Percentiles rank a stretch among this genome's conserved stretches.
Evolutionary conservation across 2,888 invertebrate genomes (phyloP).

Genomic region (Zhengitettix transpicula): DNA sequence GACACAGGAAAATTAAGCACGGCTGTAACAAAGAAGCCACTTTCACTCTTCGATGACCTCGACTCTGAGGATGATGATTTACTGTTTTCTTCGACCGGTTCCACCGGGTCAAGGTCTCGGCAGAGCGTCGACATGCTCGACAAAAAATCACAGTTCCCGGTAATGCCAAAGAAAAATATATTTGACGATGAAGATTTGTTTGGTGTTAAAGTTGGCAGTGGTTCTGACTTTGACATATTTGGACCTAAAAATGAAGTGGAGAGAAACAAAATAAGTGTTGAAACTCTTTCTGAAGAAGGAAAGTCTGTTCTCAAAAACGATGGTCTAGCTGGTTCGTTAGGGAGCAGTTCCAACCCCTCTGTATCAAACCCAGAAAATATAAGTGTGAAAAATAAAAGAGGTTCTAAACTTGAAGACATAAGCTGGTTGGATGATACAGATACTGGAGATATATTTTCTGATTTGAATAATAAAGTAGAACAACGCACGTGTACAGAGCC

Average conservation of each 20-base stretch:
- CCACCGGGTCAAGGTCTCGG: slow-evolving; percentile 5
- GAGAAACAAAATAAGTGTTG: no score
- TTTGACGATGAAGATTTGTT: slow-evolving; percentile 14
- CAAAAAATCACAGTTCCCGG: background rate
- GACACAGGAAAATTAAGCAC: background rate
- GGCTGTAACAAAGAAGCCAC: slow-evolving; percentile 12
- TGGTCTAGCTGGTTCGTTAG: no score
- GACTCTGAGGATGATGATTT: slow-evolving; percentile 14
- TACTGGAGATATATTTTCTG: background rate
- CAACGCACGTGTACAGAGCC: background rate
- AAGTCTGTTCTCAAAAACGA: no score
- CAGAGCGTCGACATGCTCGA: slow-evolving; percentile 2
- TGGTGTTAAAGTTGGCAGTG: slow-evolving; percentile 9
- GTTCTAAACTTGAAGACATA: no score
- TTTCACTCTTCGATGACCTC: slow-evolving; percentile 23
- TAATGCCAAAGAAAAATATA: slow-evolving; percentile 9
- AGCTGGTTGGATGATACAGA: background rate
- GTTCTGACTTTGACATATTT: slow-evolving; percentile 24
- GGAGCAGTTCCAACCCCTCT: no score
- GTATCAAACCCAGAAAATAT: no score
- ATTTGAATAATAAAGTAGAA: background rate
- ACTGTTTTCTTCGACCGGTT: slow-evolving; percentile 10
- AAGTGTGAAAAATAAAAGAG: no score
- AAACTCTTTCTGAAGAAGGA: no score
- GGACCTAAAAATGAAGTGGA: slow-evolving; percentile 2